phyloP scores from a whole-genome alignment of 2,888 invertebrate species.

The Galerucella calmariensis region DNA sequence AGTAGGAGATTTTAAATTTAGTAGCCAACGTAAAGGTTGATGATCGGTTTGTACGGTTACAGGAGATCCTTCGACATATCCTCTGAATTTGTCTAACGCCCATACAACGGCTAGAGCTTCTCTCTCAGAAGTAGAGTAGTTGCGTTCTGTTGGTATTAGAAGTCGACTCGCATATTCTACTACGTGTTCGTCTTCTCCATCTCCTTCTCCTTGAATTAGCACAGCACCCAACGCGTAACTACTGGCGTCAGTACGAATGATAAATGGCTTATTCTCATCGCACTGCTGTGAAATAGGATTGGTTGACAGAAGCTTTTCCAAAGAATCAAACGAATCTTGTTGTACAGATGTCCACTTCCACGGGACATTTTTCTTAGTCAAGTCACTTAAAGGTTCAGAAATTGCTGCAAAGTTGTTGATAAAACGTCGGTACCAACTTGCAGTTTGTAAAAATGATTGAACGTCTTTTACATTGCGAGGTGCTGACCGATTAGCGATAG shows the following conservation, averaged over 20 bases:
- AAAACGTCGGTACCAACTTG: conserved; percentile 41
- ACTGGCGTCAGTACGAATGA: conserved; percentile 49
- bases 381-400: conserved; percentile 37
- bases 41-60: too few species aligned
- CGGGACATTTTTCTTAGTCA: conserved; percentile 31
- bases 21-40: too few species aligned
- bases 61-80: too few species aligned
- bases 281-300: conserved; percentile 46
- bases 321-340: conserved; percentile 36
- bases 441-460: conserved; percentile 40
- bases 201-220: conserved; percentile 46
- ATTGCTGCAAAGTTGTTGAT: conserved; percentile 41
- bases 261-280: conserved; percentile 40
- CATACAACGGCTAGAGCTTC: too few species aligned
- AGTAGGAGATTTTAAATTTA: too few species aligned
- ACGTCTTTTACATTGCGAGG: conserved; percentile 42
- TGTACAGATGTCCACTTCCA: conserved; percentile 33
- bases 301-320: conserved; percentile 41
- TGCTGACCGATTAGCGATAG: conserved; percentile 30
- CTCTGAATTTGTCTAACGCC: too few species aligned
- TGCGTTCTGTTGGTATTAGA: conserved; percentile 47
- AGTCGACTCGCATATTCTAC: conserved; percentile 40
- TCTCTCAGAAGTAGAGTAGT: conserved; percentile 51
- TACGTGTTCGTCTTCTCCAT: conserved; percentile 43
- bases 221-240: conserved; percentile 46